These are phyloP conservation scores for Rhimphoctona megacephalus DNA, from an alignment of 2,888 invertebrate genomes.

Conservation along the genomic window DNA sequence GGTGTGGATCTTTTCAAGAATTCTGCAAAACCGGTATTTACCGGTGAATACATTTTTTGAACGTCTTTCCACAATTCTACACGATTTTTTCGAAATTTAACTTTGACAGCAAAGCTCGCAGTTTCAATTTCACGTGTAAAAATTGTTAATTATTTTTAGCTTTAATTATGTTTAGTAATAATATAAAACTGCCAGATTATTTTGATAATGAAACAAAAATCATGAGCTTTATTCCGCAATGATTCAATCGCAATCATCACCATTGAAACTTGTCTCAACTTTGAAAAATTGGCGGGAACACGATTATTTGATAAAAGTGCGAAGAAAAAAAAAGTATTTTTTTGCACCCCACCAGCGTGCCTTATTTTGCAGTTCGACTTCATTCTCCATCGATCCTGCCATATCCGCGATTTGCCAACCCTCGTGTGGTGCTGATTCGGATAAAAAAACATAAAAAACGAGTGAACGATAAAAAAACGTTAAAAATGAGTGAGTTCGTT, in stretches of 20 bases:
- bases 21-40: neutral
- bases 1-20: neutral
- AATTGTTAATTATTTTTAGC: neutral
- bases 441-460: neutral
- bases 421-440: neutral
- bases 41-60: neutral
- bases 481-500: neutral
- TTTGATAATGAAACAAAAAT: slow-evolving; percentile 1
- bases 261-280: neutral
- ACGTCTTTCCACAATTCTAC: neutral
- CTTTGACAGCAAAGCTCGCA: neutral
- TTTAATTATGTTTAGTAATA: neutral
- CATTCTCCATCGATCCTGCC: slow-evolving; percentile 26
- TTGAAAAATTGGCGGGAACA: slow-evolving; percentile 8
- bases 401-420: neutral
- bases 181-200: neutral
- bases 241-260: slow-evolving; percentile 7
- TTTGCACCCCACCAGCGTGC: slow-evolving; percentile 21
- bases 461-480: neutral
- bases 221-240: slow-evolving; percentile 14
- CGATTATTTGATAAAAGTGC: neutral
- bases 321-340: slow-evolving; percentile 6
- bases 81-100: neutral
- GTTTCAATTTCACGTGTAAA: neutral
- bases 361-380: slow-evolving; percentile 18